Base-by-base conservation (phyloP, 2,888 invertebrate species). In the Volucella zonaria region DNA sequence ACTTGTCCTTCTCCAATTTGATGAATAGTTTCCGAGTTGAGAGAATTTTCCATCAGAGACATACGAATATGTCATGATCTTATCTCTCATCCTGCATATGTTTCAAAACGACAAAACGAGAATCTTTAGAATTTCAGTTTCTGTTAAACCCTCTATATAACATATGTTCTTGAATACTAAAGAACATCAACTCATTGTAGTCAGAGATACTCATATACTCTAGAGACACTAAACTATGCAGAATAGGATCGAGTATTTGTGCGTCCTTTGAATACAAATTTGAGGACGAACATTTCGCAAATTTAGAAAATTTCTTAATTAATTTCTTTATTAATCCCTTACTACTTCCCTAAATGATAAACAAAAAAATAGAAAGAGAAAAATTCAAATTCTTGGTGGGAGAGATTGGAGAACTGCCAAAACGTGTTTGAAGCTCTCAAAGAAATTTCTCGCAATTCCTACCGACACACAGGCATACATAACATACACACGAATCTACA, bases 221-320 rank as follows among this genome's bases (percentile, higher is more conserved):
- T 8, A 1, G 14, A 51, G 23, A 14, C 42, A 23, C 23, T 40
- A 56, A 70, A 56, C 49, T 56, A 76, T 23, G 49, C 23, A 10
- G 23, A 54, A 56, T 49, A 38, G 40, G 23, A 31, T 40, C 14
- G 61, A 68, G 31, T n/a, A 42, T 49, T n/a, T 38, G 1, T n/a
- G 23, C n/a, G 38, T 62, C 43, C 49, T 54, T 45, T 56, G 66
- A 66, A 82, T 70, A 47, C 47, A 81, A 76, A 82, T 76, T 45
- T 8, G 38, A 59, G 51, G 31, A 9, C 49, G 52, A 68, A 6
- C 31, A 31, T 31, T 31, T 31, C 31, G 31, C 4, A 76, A 68
- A 64, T 78, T 68, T 78, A 9, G 56, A 64, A 77, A 73, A 78
- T 67, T 68, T 78, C 77, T 78, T 73, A 82, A 82, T 78, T 82